Percentiles rank a stretch among this genome's conserved stretches.
phyloP scores from a whole-genome alignment of 1,140 invertebrate species.

The Zaprionus kolodkinae region DNA sequence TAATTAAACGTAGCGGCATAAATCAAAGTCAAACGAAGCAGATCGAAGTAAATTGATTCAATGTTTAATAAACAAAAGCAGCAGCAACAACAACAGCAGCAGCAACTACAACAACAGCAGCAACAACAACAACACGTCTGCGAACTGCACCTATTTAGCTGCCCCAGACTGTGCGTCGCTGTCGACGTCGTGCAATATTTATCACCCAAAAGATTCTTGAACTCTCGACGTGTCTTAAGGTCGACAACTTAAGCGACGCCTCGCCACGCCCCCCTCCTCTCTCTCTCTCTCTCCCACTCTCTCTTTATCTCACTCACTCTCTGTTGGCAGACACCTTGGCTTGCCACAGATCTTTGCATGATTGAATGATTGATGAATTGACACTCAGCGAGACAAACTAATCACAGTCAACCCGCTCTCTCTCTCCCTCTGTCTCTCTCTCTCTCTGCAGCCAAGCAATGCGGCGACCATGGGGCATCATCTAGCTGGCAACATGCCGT shows the following conservation, averaged over 20 bases:
- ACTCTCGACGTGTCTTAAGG: constrained; percentile 37
- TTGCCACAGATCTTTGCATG: constrained; percentile 3
- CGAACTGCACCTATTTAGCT: not conserved
- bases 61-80: constrained; percentile 20
- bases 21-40: constrained; percentile 22
- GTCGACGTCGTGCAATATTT: constrained; percentile 31
- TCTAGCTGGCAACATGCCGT: constrained; percentile 54
- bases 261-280: not conserved
- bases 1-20: constrained; percentile 23
- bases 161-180: not conserved
- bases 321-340: too few relatives aligned
- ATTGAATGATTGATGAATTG: constrained; percentile 32
- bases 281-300: too few relatives aligned
- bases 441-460: constrained; percentile 56
- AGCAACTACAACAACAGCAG: not conserved
- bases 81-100: not conserved
- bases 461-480: constrained; percentile 44
- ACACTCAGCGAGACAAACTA: constrained; percentile 7
- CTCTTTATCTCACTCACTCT: too few relatives aligned
- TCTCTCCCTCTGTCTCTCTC: constrained; percentile 5
- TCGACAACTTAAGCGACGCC: constrained; percentile 30
- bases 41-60: constrained; percentile 19
- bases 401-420: not conserved
- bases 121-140: not conserved
- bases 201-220: constrained; percentile 52